Evolutionary conservation across 2,113 vertebrate species (phyloP), one percentile per base, ranked within the genome.

Genomic region (zebrafish (Danio rerio)): DNA sequence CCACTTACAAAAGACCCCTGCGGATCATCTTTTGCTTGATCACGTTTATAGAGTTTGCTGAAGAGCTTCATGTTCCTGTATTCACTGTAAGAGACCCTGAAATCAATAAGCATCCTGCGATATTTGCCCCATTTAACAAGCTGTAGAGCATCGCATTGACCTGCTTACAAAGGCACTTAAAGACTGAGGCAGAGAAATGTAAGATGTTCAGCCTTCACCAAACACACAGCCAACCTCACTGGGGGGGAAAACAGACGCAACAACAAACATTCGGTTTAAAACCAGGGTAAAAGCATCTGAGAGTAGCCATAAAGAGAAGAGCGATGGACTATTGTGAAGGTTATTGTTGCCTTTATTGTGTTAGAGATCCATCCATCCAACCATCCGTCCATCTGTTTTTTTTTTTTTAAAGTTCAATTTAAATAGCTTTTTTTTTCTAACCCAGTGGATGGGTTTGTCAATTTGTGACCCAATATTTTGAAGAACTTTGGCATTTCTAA

Each of bases 51-150:
- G 2, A 61, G 42, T 76, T 31, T 76, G 13, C 15, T 15, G 50
- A n/a, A 12, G 43, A 59, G 52, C 56, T 9, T 15, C 49, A 53
- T n/a, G 20, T 78, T 4, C 0, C 53, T 69, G 18, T 58, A 69
- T 49, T 49, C 5, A 9, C 18, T 49, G 21, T 40, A 31, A 81
- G 47, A 50, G 69, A 75, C 56, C 18, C 15, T 13, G 12, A 45
- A 58, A 82, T 78, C 80, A 70, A 78, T 82, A 73, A 63, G 58
- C 53, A 70, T 65, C 65, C 55, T 31, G 49, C 40, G 16, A 69
- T 68, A 81, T 70, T 85, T 71, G 43, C 79, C 59, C 18, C 13
- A 50, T 78, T 84, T 78, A 70, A 68, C 68, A 74, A 73, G 45
- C 20, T 31, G 43, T 49, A 21, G 21, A 31, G 9, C 16, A 74